Evolutionary conservation across 2,888 invertebrate species (phyloP), one percentile per base, ranked within the genome.

Genomic region (Tenthredo mesomela): DNA sequence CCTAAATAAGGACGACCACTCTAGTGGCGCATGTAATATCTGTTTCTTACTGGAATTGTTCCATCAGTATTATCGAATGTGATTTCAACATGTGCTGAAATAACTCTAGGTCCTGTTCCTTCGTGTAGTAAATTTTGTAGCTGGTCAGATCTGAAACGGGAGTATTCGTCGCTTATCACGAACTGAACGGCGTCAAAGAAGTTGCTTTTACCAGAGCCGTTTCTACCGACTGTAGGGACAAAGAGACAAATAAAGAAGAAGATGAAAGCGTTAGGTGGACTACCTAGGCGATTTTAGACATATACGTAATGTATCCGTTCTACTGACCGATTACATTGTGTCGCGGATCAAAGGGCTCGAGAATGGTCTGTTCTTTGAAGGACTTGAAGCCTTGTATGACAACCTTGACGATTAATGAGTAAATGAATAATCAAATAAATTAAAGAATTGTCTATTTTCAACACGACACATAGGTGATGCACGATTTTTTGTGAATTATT

Each of bases 351-450:
- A 99, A 99, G 2, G 99, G 99, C 91, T 99, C 99, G 33, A 99
- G 98, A 25, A 98, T 97, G 85, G 99, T 99, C 94, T 99, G 99
- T 92, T 99, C 99, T 88, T 99, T 95, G 94, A 99, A 99, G 94
- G 99, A 99, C 94, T 99, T 98, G 93, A 99, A 99, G 84, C 99
- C 99, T 94, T 99, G 99, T 93, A 99, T 99, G 92, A 99, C 99
- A 89, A 99, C 98, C 99, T 99, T 73, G 71, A 43, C 15, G 21
- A 73, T 12, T 9, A 21, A 43, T 9, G 10, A 43, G 3, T 21
- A 10, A 71, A 71, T n/a, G 10, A 73, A 73, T 43, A 43, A 43
- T 25, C 5, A 12, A 67, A 33, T 67, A 15, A 29, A 6, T 33
- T 18, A 33, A 67, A 1, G 18, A 67, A 61, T 61, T 61, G 54